phyloP scores from a whole-genome alignment of 1,140 invertebrate genomes.

The Lucilia sericata region DNA sequence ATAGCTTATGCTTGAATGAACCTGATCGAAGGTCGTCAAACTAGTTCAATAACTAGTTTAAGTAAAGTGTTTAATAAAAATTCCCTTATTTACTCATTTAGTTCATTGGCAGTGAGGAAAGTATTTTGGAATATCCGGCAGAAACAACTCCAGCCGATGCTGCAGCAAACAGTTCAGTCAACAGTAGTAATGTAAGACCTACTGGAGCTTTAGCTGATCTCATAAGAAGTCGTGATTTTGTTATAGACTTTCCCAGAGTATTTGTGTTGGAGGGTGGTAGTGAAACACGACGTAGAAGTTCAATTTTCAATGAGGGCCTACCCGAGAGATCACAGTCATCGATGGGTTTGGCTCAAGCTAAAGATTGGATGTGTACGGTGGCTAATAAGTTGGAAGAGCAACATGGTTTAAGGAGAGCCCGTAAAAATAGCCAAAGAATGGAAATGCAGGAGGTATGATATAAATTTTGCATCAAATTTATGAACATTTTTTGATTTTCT shows the following conservation, averaged over 20 bases:
- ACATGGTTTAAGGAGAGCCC: constrained; percentile 57
- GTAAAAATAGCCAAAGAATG: constrained; percentile 51
- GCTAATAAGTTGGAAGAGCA: constrained; percentile 64
- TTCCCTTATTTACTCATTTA: constrained; percentile 20
- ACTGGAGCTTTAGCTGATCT: constrained; percentile 55
- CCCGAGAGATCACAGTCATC: constrained; percentile 64
- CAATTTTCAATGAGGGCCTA: constrained; percentile 55
- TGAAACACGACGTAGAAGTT: constrained; percentile 55
- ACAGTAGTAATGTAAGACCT: constrained; percentile 12
- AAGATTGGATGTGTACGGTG: constrained; percentile 63
- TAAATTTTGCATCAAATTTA: no score
- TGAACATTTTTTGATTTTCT: neutral
- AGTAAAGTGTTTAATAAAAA: no score
- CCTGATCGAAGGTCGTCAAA: no score
- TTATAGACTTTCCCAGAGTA: constrained; percentile 63
- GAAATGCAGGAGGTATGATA: constrained; percentile 61
- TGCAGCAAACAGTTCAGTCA: neutral
- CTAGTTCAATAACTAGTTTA: no score
- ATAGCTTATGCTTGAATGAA: no score
- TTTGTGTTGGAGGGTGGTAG: constrained; percentile 60
- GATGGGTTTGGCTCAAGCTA: constrained; percentile 58
- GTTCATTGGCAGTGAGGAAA: constrained; percentile 84
- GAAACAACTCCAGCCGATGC: constrained; percentile 48
- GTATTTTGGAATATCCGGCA: constrained; percentile 67
- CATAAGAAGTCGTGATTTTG: constrained; percentile 62